phyloP scores from a whole-genome alignment of 2,888 invertebrate species.

The Melanchra persicariae region DNA sequence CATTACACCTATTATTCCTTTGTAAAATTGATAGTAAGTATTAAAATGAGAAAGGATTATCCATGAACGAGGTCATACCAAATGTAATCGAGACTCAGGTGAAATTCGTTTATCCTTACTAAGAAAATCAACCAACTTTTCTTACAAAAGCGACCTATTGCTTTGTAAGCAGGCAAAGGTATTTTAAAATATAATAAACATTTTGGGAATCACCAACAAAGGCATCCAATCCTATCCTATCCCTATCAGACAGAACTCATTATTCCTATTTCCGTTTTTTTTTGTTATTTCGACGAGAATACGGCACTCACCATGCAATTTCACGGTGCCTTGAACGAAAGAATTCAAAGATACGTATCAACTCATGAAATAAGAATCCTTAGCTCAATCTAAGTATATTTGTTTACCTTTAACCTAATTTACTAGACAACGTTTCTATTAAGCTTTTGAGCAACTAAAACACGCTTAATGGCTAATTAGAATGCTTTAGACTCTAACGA shows the following conservation, averaged over 20 bases:
- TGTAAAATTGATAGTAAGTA: background rate
- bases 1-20: too few relatives aligned
- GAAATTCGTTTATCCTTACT: background rate
- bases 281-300: conserved; percentile 66
- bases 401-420: conserved; percentile 37
- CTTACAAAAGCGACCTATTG: background rate
- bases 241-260: conserved; percentile 66
- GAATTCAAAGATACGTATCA: conserved; percentile 67
- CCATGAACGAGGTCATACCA: background rate
- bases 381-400: conserved; percentile 50
- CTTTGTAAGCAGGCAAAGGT: conserved; percentile 42
- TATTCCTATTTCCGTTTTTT: conserved; percentile 67
- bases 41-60: background rate
- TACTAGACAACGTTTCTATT: conserved; percentile 10
- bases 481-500: background rate
- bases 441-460: conserved; percentile 2
- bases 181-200: conserved; percentile 61
- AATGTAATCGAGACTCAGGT: background rate
- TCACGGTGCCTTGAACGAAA: conserved; percentile 73
- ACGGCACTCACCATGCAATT: conserved; percentile 72
- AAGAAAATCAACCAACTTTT: conserved; percentile 17
- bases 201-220: conserved; percentile 62
- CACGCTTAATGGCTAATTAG: background rate
- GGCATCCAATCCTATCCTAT: conserved; percentile 61
- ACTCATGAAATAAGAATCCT: conserved; percentile 61